A percentile compares a stretch with the other conserved stretches of the same genome.
Conservation (phyloP, 1,140 invertebrate species). For the Ladona fulva region DNA sequence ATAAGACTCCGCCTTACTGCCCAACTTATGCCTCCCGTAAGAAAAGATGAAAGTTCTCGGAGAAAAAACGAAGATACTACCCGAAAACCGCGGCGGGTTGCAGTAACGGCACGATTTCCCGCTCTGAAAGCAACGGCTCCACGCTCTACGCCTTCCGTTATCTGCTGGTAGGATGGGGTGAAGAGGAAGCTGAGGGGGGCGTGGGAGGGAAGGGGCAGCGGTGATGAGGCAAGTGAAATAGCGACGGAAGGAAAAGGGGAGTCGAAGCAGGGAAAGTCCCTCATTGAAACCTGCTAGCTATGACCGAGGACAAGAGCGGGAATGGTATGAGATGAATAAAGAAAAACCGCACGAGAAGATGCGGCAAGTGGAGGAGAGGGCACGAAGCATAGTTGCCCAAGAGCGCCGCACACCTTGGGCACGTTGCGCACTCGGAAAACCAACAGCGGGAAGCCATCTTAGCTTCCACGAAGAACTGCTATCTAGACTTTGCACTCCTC, state of each 20-base stretch:
- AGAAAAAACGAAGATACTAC: no score
- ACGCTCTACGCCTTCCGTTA: not conserved
- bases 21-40: no score
- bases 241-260: not conserved
- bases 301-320: not conserved
- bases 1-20: no score
- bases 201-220: not conserved
- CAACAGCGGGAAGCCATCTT: not conserved
- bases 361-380: no score
- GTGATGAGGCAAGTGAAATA: not conserved
- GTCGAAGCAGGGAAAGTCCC: not conserved
- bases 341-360: not conserved
- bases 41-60: no score
- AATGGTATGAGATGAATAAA: not conserved
- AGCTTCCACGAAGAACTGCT: not conserved
- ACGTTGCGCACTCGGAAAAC: not conserved
- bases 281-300: not conserved
- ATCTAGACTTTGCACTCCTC: no score
- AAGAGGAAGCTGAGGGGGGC: not conserved
- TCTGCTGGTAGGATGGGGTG: not conserved
- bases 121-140: not conserved
- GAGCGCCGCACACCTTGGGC: not conserved
- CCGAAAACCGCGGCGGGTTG: not conserved
- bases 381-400: not conserved
- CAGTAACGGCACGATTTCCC: not conserved